phyloP scores from a whole-genome alignment of 2,888 invertebrate species.

The Carabus problematicus region DNA sequence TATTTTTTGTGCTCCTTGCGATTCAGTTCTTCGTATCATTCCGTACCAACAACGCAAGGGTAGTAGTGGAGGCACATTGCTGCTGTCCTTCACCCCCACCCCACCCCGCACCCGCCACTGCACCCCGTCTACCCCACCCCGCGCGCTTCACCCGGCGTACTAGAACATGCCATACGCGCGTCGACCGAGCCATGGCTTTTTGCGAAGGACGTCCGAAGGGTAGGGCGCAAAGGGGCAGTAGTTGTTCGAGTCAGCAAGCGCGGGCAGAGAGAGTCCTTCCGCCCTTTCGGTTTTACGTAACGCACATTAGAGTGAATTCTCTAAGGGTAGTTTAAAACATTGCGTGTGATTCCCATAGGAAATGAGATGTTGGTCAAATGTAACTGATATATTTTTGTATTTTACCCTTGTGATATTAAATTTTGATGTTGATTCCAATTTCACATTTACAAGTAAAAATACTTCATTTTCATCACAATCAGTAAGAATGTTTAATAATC shows the following conservation, averaged over 20 bases:
- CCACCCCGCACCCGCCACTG: slow-evolving; percentile 15
- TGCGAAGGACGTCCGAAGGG: slow-evolving; percentile 28
- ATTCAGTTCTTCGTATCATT: slow-evolving; percentile 31
- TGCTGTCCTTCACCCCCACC: neutral
- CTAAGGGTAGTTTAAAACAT: neutral
- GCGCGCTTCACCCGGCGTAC: no score
- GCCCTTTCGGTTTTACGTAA: slow-evolving; percentile 32
- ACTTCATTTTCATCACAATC: no score
- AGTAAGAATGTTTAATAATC: no score
- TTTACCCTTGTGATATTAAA: no score
- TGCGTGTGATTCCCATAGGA: neutral
- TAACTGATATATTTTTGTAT: no score
- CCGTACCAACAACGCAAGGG: slow-evolving; percentile 13
- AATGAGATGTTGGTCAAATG: neutral
- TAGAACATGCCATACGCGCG: slow-evolving; percentile 24
- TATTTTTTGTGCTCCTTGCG: slow-evolving; percentile 28
- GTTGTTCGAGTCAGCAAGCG: slow-evolving; percentile 42
- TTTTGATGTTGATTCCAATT: no score
- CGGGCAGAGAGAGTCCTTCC: slow-evolving; percentile 31
- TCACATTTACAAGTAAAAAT: no score
- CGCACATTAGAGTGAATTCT: slow-evolving; percentile 17
- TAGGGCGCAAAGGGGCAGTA: slow-evolving; percentile 32
- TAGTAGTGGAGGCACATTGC: neutral
- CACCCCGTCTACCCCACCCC: slow-evolving; percentile 21
- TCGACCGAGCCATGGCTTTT: slow-evolving; percentile 22